Percentiles rank a stretch among this genome's conserved stretches.
Evolutionary conservation across 2,888 invertebrate species (phyloP).

Genomic region (Pseudococcus jackbeardsleyi): DNA sequence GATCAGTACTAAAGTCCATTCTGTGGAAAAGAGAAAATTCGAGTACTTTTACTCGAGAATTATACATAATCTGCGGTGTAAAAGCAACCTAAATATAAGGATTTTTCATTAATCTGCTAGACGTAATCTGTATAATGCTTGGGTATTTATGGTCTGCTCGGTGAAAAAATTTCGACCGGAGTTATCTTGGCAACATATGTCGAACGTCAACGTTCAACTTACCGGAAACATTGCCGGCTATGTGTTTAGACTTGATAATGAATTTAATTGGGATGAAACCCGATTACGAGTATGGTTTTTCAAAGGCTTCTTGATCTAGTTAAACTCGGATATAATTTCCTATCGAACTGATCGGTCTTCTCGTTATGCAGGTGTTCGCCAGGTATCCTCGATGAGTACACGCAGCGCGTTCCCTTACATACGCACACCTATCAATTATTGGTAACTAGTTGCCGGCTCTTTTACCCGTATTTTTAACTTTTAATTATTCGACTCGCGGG

Average conservation of each 20-base stretch:
- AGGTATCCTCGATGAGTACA: background rate
- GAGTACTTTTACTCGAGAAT: background rate
- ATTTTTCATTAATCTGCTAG: background rate
- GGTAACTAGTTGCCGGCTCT: conserved; percentile 46
- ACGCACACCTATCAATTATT: conserved; percentile 34
- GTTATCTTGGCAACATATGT: conserved; percentile 27
- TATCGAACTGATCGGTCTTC: conserved; percentile 5
- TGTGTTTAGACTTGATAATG: conserved; percentile 48
- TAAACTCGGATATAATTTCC: conserved; percentile 1
- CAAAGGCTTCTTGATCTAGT: conserved; percentile 42
- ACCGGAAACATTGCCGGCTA: conserved; percentile 29
- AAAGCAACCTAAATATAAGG: background rate
- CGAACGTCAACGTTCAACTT: conserved; percentile 42
- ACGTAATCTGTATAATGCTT: background rate
- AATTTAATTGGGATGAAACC: conserved; percentile 30
- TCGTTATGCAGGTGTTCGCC: conserved; percentile 44
- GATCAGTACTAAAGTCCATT: conserved; percentile 2
- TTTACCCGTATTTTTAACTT: conserved; percentile 44
- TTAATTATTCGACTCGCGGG: background rate
- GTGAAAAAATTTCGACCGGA: background rate
- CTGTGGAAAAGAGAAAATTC: conserved; percentile 34
- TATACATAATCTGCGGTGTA: background rate
- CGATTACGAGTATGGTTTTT: conserved; percentile 30
- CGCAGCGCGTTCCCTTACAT: background rate
- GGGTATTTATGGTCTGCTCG: background rate